phyloP scores from a whole-genome alignment of 2,888 invertebrate species.

The Venusia cambrica region DNA sequence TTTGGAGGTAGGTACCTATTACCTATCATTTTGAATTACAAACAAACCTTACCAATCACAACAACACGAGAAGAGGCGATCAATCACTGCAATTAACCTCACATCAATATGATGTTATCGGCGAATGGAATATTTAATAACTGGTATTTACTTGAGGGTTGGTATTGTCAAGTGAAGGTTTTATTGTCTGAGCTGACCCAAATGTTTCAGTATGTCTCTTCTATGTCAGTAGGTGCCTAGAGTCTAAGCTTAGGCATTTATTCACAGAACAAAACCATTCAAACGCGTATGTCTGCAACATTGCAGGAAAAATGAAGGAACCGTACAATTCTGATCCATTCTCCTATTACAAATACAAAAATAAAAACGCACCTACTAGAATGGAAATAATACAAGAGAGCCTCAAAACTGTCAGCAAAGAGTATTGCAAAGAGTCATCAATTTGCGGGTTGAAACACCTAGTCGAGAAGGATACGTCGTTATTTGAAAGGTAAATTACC shows the following conservation, averaged over 20 bases:
- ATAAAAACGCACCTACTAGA: conserved; percentile 33
- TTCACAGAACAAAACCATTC: too few species aligned
- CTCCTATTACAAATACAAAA: conserved; percentile 26
- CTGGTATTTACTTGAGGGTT: conserved; percentile 38
- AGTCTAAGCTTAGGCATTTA: too few species aligned
- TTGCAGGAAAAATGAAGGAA: conserved; percentile 7
- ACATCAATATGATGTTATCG: conserved; percentile 62
- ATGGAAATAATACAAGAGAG: conserved; percentile 50
- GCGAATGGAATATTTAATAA: conserved; percentile 65
- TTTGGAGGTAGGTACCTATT: too few species aligned
- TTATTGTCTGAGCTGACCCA: conserved; percentile 4
- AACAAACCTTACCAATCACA: conserved; percentile 30
- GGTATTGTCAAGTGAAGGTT: conserved; percentile 12
- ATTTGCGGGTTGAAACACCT: conserved; percentile 72
- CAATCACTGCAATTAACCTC: conserved; percentile 65
- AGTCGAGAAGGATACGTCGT: conserved; percentile 56
- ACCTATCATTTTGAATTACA: conserved; percentile 19
- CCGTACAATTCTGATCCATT: conserved; percentile 4
- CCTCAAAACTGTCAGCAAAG: conserved; percentile 53
- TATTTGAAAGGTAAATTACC: conserved; percentile 69
- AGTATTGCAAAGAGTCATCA: conserved; percentile 71
- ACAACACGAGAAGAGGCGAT: conserved; percentile 52
- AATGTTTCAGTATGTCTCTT: neutral
- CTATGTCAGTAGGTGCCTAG: too few species aligned
- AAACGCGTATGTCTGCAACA: too few species aligned